Percentiles rank a stretch among this genome's conserved stretches.
Evolutionary conservation across 2,113 vertebrate genomes (phyloP).

Genomic region (Cricetomys ansorgei): DNA sequence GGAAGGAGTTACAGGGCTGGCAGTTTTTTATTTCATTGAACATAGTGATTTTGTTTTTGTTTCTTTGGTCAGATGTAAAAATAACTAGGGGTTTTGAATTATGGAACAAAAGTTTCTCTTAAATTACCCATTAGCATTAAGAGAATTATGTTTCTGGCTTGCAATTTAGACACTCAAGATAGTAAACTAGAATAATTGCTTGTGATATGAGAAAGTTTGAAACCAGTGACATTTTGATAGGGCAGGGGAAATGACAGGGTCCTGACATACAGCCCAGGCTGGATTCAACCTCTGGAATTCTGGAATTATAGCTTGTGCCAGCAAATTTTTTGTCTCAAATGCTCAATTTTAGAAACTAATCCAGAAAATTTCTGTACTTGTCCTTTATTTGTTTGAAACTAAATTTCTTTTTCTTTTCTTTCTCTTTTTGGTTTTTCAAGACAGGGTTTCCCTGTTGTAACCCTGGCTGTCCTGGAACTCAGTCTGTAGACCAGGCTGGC

Average conservation of each 20-base stretch:
- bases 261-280: no score
- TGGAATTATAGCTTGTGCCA: neutral
- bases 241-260: neutral
- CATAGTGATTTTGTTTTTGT: neutral
- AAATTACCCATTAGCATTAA: constrained; percentile 47
- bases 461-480: no score
- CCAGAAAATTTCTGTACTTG: neutral
- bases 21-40: neutral
- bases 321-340: constrained; percentile 20
- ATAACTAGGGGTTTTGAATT: constrained; percentile 23
- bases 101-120: constrained; percentile 54
- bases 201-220: neutral
- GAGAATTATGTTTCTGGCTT: constrained; percentile 46
- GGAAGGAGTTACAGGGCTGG: neutral
- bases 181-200: neutral
- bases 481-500: no score
- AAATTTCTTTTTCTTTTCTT: no score
- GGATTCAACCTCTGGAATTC: neutral
- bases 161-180: neutral
- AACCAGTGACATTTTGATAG: neutral
- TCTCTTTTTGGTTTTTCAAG: no score
- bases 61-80: neutral
- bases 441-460: no score
- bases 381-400: neutral
- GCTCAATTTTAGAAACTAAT: neutral